These are phyloP conservation scores for Bergia puertoricense DNA, from an alignment of 92 coral and sea anemone species.

Conservation along the genomic window DNA sequence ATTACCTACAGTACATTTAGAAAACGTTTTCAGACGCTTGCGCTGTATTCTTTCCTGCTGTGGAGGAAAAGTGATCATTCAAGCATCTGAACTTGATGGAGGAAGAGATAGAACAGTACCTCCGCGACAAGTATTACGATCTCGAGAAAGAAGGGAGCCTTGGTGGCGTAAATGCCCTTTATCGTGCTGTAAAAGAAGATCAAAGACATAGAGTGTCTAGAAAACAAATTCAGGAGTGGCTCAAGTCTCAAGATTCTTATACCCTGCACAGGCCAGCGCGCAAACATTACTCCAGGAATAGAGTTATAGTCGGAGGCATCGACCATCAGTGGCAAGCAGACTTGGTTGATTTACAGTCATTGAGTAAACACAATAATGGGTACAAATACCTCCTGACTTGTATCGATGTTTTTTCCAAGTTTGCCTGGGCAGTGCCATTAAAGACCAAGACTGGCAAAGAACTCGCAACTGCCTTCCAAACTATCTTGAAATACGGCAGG, in stretches of 20 bases:
- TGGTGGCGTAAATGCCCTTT: too few relatives aligned
- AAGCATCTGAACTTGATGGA: constrained; percentile 39
- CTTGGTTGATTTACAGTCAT: too few relatives aligned
- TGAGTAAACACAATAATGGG: too few relatives aligned
- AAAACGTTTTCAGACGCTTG: constrained; percentile 1
- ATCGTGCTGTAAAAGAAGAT: not conserved
- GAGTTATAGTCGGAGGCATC: constrained; percentile 8
- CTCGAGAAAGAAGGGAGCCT: not conserved
- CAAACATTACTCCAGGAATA: not conserved
- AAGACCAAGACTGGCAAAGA: too few relatives aligned
- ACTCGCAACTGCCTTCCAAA: not conserved
- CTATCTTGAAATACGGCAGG: not conserved
- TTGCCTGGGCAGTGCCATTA: too few relatives aligned
- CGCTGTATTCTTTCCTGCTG: constrained; percentile 33
- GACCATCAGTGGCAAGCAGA: not conserved
- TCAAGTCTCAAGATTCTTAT: not conserved
- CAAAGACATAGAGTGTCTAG: not conserved
- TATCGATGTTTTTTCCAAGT: too few relatives aligned
- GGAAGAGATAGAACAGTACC: constrained; percentile 22
- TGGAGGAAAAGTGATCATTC: constrained; percentile 35
- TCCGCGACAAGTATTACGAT: not conserved
- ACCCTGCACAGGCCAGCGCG: not conserved
- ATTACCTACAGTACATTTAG: constrained; percentile 16
- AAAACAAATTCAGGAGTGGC: not conserved
- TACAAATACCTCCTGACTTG: too few relatives aligned